Percentiles rank a stretch among this genome's conserved stretches.
Conservation (phyloP, 2,113 vertebrate genomes). For the Lagopus leucura region DNA sequence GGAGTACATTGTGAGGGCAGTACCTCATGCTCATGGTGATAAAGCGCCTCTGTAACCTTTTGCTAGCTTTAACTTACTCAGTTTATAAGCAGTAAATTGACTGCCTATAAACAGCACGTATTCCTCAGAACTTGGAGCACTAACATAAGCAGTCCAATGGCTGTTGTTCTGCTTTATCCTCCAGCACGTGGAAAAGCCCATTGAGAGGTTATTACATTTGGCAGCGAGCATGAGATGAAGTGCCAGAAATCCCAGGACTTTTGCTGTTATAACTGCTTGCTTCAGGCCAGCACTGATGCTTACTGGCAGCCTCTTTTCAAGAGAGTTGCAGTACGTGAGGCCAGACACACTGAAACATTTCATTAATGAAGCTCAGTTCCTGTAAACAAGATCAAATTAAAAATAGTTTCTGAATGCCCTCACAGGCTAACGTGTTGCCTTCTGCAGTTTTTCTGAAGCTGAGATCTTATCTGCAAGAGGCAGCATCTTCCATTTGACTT, state of each 20-base stretch:
- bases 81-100: background rate
- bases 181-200: slow-evolving; percentile 43
- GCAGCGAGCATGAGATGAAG: background rate
- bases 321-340: slow-evolving; percentile 47
- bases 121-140: background rate
- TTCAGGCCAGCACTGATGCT: background rate
- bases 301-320: background rate
- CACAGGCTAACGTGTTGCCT: background rate
- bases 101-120: slow-evolving; percentile 14
- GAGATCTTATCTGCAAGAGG: slow-evolving; percentile 23
- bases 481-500: background rate
- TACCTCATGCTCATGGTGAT: background rate
- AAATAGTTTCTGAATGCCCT: background rate
- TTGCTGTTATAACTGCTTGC: background rate
- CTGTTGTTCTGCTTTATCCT: background rate
- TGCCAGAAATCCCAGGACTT: slow-evolving; percentile 19
- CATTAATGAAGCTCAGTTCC: slow-evolving; percentile 46
- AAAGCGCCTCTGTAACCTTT: background rate
- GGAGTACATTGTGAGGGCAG: background rate
- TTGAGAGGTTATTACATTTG: slow-evolving; percentile 40
- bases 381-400: slow-evolving; percentile 52
- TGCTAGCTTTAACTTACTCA: background rate
- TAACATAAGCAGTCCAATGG: background rate
- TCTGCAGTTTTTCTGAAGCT: background rate
- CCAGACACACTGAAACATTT: slow-evolving; percentile 31